Conservation (phyloP, 2,113 vertebrate species). For the Phaethornis superciliosus region DNA sequence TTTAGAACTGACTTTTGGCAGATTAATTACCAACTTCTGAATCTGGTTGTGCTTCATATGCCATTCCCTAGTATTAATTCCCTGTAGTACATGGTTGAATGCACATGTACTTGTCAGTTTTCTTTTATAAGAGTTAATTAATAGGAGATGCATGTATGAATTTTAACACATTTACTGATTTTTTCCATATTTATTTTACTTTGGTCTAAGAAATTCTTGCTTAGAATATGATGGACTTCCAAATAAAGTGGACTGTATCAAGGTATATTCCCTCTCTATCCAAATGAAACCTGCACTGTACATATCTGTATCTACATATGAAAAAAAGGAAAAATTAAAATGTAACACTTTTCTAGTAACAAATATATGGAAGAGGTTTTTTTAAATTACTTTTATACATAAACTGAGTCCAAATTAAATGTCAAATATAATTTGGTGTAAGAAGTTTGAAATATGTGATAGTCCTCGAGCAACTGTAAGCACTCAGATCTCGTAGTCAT, state of each 20-base stretch:
- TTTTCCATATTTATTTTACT: constrained; percentile 8
- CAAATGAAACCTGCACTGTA: not conserved
- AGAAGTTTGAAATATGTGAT: constrained; percentile 69
- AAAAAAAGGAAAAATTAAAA: not conserved
- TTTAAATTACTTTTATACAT: constrained; percentile 63
- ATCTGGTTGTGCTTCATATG: constrained; percentile 55
- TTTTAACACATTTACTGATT: constrained; percentile 54
- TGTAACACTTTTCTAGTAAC: not conserved
- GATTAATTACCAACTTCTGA: constrained; percentile 58
- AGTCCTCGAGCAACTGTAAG: constrained; percentile 72
- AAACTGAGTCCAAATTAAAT: constrained; percentile 73
- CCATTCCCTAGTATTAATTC: constrained; percentile 60
- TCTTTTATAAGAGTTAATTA: constrained; percentile 71
- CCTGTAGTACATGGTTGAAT: constrained; percentile 59
- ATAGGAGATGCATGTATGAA: constrained; percentile 28
- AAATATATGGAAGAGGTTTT: constrained; percentile 33
- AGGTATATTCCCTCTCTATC: not conserved
- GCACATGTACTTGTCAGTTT: constrained; percentile 65
- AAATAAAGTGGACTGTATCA: not conserved
- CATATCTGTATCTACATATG: not conserved
- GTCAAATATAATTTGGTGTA: constrained; percentile 72
- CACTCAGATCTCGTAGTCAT: constrained; percentile 64
- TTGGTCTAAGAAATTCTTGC: not conserved
- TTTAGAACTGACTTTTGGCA: constrained; percentile 29
- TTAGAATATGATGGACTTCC: not conserved